Percentiles rank a stretch among this genome's conserved stretches.
These are phyloP conservation scores for Equus przewalskii DNA, from an alignment of 2,113 vertebrate genomes.

Conservation along the genomic window DNA sequence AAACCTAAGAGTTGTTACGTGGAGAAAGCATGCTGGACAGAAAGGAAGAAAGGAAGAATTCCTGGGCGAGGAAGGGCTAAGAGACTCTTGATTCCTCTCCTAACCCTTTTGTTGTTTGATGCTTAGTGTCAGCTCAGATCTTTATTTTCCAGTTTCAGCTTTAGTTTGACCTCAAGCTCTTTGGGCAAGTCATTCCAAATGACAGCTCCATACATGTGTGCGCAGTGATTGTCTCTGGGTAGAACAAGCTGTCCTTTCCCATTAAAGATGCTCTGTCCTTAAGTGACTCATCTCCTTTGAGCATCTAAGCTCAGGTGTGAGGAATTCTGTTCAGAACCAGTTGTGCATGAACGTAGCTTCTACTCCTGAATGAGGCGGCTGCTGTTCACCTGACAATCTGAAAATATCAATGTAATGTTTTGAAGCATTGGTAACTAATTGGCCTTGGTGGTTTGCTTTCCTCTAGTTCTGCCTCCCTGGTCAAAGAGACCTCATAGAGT, in stretches of 20 bases:
- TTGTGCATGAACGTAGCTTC: neutral
- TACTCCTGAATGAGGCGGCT: neutral
- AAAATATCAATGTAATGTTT: neutral
- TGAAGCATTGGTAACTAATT: too few relatives aligned
- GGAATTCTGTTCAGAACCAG: neutral
- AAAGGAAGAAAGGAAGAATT: neutral
- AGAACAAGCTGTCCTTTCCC: neutral
- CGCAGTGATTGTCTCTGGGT: neutral
- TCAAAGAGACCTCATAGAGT: neutral
- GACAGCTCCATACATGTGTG: neutral
- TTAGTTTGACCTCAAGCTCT: neutral
- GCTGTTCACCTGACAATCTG: neutral
- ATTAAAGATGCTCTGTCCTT: neutral
- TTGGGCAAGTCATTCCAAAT: neutral
- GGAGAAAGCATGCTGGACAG: neutral
- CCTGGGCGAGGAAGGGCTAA: too few relatives aligned
- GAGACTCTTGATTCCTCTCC: neutral
- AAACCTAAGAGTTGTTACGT: neutral
- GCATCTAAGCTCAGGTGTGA: neutral
- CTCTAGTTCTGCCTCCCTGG: neutral
- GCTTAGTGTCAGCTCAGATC: neutral
- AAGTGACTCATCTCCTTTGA: constrained; percentile 54
- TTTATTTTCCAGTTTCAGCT: neutral
- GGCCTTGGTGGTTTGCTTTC: neutral
- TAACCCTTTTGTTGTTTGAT: accelerated